phyloP scores from a whole-genome alignment of 2,888 invertebrate species.

The Oscheius sp. region DNA sequence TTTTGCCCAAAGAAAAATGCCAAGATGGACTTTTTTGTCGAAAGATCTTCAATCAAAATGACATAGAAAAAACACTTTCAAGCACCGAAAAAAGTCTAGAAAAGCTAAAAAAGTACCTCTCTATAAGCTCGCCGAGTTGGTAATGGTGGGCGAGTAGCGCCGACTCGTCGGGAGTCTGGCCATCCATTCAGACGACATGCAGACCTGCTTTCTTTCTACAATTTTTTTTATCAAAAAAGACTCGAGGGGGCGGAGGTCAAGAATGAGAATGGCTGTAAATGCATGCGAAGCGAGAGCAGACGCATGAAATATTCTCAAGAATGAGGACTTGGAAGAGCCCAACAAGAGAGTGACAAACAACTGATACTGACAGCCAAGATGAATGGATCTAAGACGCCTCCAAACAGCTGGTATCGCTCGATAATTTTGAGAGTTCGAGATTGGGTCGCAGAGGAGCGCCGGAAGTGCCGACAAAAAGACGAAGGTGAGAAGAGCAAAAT shows the following conservation, averaged over 20 bases:
- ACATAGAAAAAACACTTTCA: background rate
- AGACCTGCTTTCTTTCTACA: background rate
- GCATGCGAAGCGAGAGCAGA: background rate
- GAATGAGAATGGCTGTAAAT: background rate
- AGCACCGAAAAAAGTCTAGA: background rate
- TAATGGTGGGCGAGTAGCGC: conserved; percentile 33
- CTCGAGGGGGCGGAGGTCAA: background rate
- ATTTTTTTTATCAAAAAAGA: background rate
- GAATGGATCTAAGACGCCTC: background rate
- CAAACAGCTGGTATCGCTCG: conserved; percentile 21
- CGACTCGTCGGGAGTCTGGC: conserved; percentile 31
- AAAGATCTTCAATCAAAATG: too few species aligned
- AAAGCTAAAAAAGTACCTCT: conserved; percentile 8
- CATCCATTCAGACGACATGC: conserved; percentile 30
- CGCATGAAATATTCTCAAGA: conserved; percentile 12
- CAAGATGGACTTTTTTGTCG: too few species aligned
- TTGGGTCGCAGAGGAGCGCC: too few species aligned
- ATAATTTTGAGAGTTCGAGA: too few species aligned
- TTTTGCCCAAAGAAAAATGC: too few species aligned
- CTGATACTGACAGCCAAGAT: conserved; percentile 30
- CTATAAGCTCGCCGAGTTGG: conserved; percentile 28
- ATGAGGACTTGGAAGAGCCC: conserved; percentile 1
- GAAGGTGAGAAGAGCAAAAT: too few species aligned
- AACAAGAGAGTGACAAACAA: conserved; percentile 8
- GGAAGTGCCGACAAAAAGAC: too few species aligned